Evolutionary conservation across 2,113 vertebrate species (phyloP).

Genomic region (Caloenas nicobarica): DNA sequence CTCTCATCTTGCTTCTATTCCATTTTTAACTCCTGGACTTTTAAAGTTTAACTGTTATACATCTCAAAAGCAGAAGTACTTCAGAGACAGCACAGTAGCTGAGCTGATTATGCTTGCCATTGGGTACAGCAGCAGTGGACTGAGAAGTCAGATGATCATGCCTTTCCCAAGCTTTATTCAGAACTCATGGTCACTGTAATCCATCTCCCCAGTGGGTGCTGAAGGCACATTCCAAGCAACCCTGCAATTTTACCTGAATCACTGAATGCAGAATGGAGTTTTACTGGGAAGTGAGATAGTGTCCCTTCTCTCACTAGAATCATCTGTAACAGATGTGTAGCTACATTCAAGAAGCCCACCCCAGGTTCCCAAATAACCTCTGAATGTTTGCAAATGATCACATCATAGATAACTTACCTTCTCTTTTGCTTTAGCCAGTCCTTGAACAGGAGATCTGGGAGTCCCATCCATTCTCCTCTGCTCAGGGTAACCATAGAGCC

Average conservation of each 20-base stretch:
- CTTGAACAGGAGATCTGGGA: conserved; percentile 79
- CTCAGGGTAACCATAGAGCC: conserved; percentile 84
- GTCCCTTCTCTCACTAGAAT: not conserved
- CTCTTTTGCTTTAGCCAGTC: conserved; percentile 79
- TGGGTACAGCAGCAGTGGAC: not conserved
- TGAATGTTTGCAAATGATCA: not conserved
- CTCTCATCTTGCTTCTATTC: not conserved
- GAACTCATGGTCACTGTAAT: not conserved
- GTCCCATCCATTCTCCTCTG: conserved; percentile 85
- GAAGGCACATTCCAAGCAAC: not conserved
- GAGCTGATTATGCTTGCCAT: not conserved
- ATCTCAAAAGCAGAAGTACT: not conserved
- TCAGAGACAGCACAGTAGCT: not conserved
- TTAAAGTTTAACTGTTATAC: not conserved
- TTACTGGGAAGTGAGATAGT: not conserved
- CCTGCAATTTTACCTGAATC: not conserved
- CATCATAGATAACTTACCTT: conserved; percentile 60
- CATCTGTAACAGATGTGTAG: not conserved
- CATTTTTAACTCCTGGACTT: not conserved
- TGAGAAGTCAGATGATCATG: not conserved
- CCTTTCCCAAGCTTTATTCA: not conserved
- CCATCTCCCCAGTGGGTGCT: not conserved
- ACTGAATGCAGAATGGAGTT: not conserved
- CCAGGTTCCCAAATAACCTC: not conserved
- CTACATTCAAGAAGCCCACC: not conserved